Evolutionary conservation across 2,113 vertebrate species (phyloP).

Genomic region (Phyllopteryx taeniolatus): DNA sequence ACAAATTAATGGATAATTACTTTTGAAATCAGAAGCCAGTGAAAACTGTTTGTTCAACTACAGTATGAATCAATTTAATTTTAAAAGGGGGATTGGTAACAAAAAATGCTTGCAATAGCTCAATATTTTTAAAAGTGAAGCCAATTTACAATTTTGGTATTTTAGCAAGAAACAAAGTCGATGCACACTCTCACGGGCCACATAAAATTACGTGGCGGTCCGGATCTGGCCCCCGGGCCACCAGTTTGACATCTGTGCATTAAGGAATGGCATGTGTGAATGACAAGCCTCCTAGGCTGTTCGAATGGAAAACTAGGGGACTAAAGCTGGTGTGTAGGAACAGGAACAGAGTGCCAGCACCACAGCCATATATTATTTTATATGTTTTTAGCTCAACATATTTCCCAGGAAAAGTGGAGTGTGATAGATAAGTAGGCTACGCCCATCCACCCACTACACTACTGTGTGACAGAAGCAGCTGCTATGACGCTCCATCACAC

Average conservation of each 20-base stretch:
- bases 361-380: background rate
- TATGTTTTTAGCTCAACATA: conserved; percentile 27
- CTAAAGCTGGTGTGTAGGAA: background rate
- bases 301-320: background rate
- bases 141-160: no score
- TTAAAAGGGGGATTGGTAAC: no score
- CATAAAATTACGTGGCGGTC: no score
- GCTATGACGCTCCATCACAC: conserved; percentile 48
- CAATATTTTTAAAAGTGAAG: no score
- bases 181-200: no score
- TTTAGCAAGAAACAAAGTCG: no score
- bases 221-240: no score
- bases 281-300: background rate
- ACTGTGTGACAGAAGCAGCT: conserved; percentile 36
- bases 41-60: no score
- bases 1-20: no score
- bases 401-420: conserved; percentile 21
- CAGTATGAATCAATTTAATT: no score
- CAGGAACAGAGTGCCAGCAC: background rate
- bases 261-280: background rate
- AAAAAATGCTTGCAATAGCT: no score
- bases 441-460: conserved; percentile 31
- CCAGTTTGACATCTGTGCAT: background rate
- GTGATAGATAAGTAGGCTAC: background rate
- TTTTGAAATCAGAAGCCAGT: no score